Base-by-base conservation (phyloP, 1,140 invertebrate species). In the Branchinecta lindahli region DNA sequence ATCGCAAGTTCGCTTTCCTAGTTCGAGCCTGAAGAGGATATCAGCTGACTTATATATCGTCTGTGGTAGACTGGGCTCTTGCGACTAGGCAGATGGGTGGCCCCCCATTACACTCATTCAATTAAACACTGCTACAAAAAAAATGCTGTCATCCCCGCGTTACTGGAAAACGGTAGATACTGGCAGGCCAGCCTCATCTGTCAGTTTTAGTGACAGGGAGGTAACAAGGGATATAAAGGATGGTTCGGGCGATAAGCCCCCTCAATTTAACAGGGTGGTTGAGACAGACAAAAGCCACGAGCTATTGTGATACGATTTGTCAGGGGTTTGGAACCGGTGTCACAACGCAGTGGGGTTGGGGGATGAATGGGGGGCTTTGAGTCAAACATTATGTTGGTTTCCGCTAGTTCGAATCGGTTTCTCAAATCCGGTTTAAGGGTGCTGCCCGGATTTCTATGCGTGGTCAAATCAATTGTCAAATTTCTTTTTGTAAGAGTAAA, bases 201-300 rank as follows among this genome's bases (percentile, higher is more conserved):
- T 61, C 52, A 61, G 52, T 61, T 61, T 61, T 61, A 61, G 52
- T 61, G 52, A 61, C 52, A 61, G 52, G 52, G 52, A 61, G 52
- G 52, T 61, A 61, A 61, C 52, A 61, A 61, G 52, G 52, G 52
- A 61, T 61, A 61, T 61, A 61, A 61, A 61, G 52, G 52, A 61
- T 61, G 52, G 33, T 20, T 61, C 12, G 52, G 52, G 52, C 52
- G 52, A 61, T 61, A 61, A 61, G 52, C 52, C 52, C 52, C 52
- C 18, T 61, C 52, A 20, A 61, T 61, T 61, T 61, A 61, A 61
- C 52, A 61, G 52, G 52, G 52, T 61, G 52, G 52, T 61, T 61
- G 52, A 61, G 52, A 61, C 52, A 61, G 52, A 61, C 52, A 61
- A 61, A 61, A 61, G 52, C 52, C 52, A 61, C 52, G 52, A 61